phyloP scores from a whole-genome alignment of 2,888 invertebrate species.

The Notodonta dromedarius region DNA sequence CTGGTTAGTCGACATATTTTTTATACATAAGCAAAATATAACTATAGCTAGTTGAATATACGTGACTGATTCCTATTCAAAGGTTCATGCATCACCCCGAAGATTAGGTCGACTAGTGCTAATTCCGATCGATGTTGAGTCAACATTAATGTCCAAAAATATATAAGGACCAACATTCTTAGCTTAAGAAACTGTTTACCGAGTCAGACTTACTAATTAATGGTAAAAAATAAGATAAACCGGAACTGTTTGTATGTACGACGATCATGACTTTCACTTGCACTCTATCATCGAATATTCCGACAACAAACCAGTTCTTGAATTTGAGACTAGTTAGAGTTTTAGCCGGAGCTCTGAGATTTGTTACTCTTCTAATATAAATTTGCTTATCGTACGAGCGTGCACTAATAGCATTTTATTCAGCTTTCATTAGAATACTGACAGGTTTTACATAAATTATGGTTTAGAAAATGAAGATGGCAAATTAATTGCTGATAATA shows the following conservation, averaged over 20 bases:
- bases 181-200: slow-evolving; percentile 20
- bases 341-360: slow-evolving; percentile 44
- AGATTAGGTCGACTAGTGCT: background rate
- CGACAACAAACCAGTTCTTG: slow-evolving; percentile 73
- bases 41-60: too few relatives aligned
- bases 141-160: background rate
- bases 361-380: slow-evolving; percentile 49
- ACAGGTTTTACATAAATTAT: slow-evolving; percentile 52
- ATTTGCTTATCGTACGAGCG: slow-evolving; percentile 53
- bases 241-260: slow-evolving; percentile 76
- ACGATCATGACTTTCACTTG: slow-evolving; percentile 81
- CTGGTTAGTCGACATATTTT: background rate
- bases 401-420: slow-evolving; percentile 53
- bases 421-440: slow-evolving; percentile 53
- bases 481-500: slow-evolving; percentile 37
- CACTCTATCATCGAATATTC: slow-evolving; percentile 79
- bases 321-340: slow-evolving; percentile 58
- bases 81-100: background rate
- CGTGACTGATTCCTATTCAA: background rate
- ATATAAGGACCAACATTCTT: slow-evolving; percentile 7
- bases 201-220: slow-evolving; percentile 55
- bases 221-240: slow-evolving; percentile 64
- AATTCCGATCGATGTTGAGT: background rate
- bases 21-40: background rate
- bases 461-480: slow-evolving; percentile 44